phyloP scores from a whole-genome alignment of 1,140 invertebrate genomes.

The Bemisia tabaci region DNA sequence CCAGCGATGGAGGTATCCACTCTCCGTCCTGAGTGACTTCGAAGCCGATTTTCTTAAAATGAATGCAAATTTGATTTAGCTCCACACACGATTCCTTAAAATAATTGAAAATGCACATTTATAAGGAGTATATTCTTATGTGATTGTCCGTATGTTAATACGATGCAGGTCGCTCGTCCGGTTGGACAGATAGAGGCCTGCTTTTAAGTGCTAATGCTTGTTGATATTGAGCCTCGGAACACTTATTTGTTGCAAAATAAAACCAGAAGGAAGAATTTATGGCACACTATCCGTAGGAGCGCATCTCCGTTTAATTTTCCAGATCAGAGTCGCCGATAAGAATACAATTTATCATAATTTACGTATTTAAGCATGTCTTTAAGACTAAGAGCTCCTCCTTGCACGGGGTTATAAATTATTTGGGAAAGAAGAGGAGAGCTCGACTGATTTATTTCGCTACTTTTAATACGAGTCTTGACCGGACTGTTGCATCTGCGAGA shows the following conservation, averaged over 20 bases:
- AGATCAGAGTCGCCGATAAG: not conserved
- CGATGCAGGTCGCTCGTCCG: not conserved
- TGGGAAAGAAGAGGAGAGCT: not conserved
- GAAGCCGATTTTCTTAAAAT: not conserved
- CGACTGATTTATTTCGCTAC: not conserved
- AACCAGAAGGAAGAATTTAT: not conserved
- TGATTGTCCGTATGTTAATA: not conserved
- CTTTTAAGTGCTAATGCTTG: not conserved
- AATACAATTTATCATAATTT: constrained; percentile 1
- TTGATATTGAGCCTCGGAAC: not conserved
- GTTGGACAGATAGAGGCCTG: not conserved
- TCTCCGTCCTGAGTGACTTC: not conserved
- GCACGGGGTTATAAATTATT: not conserved
- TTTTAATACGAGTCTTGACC: not conserved
- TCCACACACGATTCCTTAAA: not conserved
- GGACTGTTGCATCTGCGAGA: not conserved
- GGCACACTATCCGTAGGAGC: not conserved
- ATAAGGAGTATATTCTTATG: not conserved
- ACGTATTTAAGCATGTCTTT: not conserved
- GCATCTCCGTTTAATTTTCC: not conserved
- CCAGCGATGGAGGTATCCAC: no score
- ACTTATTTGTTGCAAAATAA: not conserved
- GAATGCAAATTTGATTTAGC: not conserved
- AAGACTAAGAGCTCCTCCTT: not conserved
- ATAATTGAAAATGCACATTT: not conserved